These are phyloP conservation scores for Stomatorhinus walkeri DNA, from an alignment of 2,797 vertebrate genomes.

Conservation along the genomic window DNA sequence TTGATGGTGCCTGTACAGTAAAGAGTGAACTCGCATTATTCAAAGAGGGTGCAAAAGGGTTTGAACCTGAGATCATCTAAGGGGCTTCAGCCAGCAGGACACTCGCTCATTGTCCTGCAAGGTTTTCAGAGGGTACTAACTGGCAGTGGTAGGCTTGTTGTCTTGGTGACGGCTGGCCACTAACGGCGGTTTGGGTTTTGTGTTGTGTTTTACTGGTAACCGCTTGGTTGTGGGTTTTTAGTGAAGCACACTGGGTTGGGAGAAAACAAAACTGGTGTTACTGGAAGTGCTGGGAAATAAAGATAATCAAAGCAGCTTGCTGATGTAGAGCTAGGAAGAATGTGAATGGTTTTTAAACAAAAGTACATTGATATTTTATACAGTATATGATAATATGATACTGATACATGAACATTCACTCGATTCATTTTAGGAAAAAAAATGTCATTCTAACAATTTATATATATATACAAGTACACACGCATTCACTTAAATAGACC, in stretches of 20 bases:
- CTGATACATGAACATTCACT: background rate
- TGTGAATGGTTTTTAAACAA: too few relatives aligned
- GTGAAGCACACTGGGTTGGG: background rate
- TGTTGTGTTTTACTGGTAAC: constrained; percentile 20
- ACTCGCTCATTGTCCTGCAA: background rate
- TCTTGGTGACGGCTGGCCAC: constrained; percentile 22
- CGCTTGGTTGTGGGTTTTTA: constrained; percentile 3
- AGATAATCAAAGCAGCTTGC: constrained; percentile 32
- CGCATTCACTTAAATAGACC: background rate
- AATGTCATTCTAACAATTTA: background rate
- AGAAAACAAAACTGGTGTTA: constrained; percentile 13
- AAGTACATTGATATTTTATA: background rate
- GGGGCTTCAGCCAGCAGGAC: background rate
- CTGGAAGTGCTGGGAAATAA: constrained; percentile 22
- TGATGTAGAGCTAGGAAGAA: background rate
- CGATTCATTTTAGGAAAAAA: background rate
- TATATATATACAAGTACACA: background rate
- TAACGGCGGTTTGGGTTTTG: constrained; percentile 4
- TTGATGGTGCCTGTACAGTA: background rate
- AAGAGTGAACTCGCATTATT: background rate
- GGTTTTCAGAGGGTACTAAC: background rate
- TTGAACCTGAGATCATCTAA: background rate
- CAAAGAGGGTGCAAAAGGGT: background rate
- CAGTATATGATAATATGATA: background rate
- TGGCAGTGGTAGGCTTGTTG: background rate